Conservation (phyloP, 2,797 vertebrate species). For the Ceyx erithaca region DNA sequence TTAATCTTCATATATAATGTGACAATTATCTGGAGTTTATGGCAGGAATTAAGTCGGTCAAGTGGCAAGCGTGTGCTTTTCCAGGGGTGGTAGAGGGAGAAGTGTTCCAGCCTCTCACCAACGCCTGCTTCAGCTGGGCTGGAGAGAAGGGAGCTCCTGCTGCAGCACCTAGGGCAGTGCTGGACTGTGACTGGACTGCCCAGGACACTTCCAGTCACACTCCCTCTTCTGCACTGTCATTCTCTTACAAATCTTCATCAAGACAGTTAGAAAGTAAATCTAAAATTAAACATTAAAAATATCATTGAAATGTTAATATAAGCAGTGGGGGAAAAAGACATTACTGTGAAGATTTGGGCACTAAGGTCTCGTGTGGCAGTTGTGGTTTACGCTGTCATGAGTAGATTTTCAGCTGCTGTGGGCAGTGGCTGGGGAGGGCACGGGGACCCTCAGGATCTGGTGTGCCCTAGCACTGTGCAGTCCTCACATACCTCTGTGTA, state of each 20-base stretch:
- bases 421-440: neutral
- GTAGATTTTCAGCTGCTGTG: neutral
- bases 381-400: neutral
- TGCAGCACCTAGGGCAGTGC: neutral
- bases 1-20: neutral
- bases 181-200: neutral
- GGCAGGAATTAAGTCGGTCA: neutral
- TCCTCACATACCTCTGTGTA: neutral
- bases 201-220: neutral
- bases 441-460: neutral
- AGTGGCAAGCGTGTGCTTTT: neutral
- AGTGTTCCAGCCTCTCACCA: neutral
- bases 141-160: rapidly evolving
- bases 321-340: neutral
- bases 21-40: neutral
- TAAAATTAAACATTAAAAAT: neutral
- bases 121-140: neutral
- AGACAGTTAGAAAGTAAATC: neutral
- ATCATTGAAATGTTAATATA: neutral
- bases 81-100: neutral
- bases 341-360: neutral
- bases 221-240: neutral
- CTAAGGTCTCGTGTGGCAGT: neutral
- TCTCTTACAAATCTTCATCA: neutral
- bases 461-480: rapidly evolving